Conservation (phyloP, 1,140 invertebrate species). For the Pseudomyrmex dendroicus region DNA sequence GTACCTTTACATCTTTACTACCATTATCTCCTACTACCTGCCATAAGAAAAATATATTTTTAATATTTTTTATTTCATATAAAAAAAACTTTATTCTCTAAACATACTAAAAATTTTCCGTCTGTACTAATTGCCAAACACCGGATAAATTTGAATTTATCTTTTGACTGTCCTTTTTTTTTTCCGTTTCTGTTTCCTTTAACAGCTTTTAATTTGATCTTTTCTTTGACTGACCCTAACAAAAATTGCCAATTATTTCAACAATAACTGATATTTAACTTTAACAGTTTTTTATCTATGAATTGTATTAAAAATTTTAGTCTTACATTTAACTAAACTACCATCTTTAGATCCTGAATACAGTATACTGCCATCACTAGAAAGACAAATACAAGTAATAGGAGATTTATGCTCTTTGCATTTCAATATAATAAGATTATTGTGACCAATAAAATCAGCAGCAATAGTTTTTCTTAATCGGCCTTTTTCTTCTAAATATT, state of each 20-base stretch:
- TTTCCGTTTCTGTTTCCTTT: conserved; percentile 78
- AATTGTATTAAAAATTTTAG: conserved; percentile 41
- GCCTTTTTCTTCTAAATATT: conserved; percentile 94
- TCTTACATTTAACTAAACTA: conserved; percentile 93
- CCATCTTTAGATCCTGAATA: conserved; percentile 96
- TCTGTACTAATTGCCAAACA: conserved; percentile 93
- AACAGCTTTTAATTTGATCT: conserved; percentile 87
- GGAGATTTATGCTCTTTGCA: conserved; percentile 91
- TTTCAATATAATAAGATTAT: conserved; percentile 86
- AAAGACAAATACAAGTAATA: conserved; percentile 93
- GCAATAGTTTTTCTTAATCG: conserved; percentile 91
- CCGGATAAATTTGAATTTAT: conserved; percentile 85
- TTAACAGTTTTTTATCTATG: conserved; percentile 10
- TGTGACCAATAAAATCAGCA: conserved; percentile 86
- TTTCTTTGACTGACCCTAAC: conserved; percentile 86
- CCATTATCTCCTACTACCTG: conserved; percentile 88
- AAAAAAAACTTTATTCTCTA: not conserved
- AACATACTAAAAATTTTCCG: conserved; percentile 91
- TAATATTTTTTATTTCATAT: not conserved
- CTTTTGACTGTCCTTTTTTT: conserved; percentile 78
- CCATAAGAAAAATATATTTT: conserved; percentile 39
- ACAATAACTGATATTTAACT: not conserved
- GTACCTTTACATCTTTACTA: conserved; percentile 92
- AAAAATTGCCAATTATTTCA: conserved; percentile 33
- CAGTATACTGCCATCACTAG: conserved; percentile 90